Conservation (phyloP, 1,140 invertebrate genomes). For the Philotrypesis tridentata region DNA sequence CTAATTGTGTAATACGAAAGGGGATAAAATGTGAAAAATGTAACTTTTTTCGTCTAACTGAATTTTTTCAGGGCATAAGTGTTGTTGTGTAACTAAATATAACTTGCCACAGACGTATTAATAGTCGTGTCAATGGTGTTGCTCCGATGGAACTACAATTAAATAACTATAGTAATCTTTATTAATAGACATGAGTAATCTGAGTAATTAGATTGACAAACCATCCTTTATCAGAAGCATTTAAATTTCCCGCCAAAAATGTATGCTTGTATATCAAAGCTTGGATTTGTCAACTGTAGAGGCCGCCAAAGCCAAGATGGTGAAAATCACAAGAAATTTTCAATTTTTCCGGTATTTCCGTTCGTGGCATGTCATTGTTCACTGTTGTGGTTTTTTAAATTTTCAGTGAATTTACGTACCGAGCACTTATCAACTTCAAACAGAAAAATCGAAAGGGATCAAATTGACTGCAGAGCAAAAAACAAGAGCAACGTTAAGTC, state of each 20-base stretch:
- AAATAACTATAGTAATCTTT: no score
- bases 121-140: no score
- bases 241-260: not conserved
- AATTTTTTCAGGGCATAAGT: no score
- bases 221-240: not conserved
- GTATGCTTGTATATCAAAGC: not conserved
- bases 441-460: not conserved
- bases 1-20: no score
- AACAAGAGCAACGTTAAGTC: not conserved
- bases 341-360: constrained; percentile 17
- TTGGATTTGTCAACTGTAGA: not conserved
- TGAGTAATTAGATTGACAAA: no score
- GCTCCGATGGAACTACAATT: no score
- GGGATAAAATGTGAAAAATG: no score
- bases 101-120: no score
- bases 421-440: not conserved
- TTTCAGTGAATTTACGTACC: not conserved
- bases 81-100: no score
- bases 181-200: no score
- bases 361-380: not conserved
- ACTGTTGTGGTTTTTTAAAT: not conserved
- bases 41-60: no score
- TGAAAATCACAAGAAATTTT: constrained; percentile 6
- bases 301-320: not conserved
- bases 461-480: not conserved